Evolutionary conservation across 2,113 vertebrate species (phyloP), one percentile per base, ranked within the genome.

Genomic region (Nycticebus coucang): DNA sequence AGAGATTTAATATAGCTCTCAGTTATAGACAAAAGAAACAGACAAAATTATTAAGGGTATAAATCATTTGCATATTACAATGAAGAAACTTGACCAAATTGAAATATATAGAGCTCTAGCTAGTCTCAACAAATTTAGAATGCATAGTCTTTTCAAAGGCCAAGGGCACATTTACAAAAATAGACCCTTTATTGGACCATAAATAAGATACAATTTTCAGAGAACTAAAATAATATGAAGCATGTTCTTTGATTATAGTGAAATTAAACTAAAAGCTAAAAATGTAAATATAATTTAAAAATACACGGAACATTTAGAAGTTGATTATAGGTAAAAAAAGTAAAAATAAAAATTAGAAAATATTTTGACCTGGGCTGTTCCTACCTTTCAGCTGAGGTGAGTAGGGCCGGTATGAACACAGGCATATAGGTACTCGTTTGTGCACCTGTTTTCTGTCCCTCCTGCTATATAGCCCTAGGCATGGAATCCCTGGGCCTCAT

Each of bases 141-240:
- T 80, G 1, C 4, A 28, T 30, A 71, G 55, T 82, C 10, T 75
- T 92, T 77, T 94, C n/a, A 74, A 62, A 69, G 57, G 30, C 6
- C 15, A 69, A 50, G 89, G 13, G 19, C 55, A 33, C 35, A 37
- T 77, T 60, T 33, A 92, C 17, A 59, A 89, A 89, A 94, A 79
- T 24, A 88, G 10, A 55, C n/a, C 12, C 35, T 50, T 33, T 82
- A 22, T 19, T 71, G 69, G 69, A 59, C 53, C 66, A 35, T n/a
- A 86, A 87, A 24, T 79, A 80, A 93, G 19, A 64, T 28, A 64
- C 3, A 55, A 33, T 82, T 83, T 89, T 71, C 30, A 93, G 93
- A 81, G 37, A n/a, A 59, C 66, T 62, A 18, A 81, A 86, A 75
- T 89, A 35, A 88, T 57, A 80, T 2, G 2, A 4, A 66, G 37